phyloP scores from a whole-genome alignment of 2,113 vertebrate species.

The Typhlomys cinereus region DNA sequence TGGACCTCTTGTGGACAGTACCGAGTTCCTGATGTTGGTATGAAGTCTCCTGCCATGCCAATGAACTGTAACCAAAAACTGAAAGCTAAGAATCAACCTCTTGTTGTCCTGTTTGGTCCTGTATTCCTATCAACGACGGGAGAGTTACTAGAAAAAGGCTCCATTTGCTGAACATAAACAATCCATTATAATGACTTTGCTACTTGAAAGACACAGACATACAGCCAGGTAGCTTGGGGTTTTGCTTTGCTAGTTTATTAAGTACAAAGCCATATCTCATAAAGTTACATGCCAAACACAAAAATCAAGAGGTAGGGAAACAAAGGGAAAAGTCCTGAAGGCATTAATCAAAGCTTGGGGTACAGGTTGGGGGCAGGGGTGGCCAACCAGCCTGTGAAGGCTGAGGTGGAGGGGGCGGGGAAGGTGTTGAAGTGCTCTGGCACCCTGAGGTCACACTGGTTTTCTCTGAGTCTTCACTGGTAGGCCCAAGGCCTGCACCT shows the following conservation, averaged over 20 bases:
- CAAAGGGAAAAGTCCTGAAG: neutral
- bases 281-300: conserved; percentile 16
- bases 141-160: no score
- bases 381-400: neutral
- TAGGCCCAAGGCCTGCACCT: neutral
- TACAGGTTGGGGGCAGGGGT: neutral
- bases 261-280: conserved; percentile 32
- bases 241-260: conserved; percentile 65
- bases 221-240: neutral
- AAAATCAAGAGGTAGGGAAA: conserved; percentile 16
- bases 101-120: no score
- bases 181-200: neutral
- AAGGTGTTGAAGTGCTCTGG: accelerated
- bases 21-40: no score
- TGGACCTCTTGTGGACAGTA: no score
- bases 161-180: neutral
- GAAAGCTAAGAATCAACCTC: no score
- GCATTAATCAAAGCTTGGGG: neutral
- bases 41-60: no score
- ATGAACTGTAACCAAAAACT: no score
- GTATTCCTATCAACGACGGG: no score
- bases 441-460: neutral
- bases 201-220: neutral
- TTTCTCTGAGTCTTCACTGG: neutral
- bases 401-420: neutral